Percentiles rank a stretch among this genome's conserved stretches.
Evolutionary conservation across 2,113 vertebrate species (phyloP).

Genomic region (Rissa tridactyla): DNA sequence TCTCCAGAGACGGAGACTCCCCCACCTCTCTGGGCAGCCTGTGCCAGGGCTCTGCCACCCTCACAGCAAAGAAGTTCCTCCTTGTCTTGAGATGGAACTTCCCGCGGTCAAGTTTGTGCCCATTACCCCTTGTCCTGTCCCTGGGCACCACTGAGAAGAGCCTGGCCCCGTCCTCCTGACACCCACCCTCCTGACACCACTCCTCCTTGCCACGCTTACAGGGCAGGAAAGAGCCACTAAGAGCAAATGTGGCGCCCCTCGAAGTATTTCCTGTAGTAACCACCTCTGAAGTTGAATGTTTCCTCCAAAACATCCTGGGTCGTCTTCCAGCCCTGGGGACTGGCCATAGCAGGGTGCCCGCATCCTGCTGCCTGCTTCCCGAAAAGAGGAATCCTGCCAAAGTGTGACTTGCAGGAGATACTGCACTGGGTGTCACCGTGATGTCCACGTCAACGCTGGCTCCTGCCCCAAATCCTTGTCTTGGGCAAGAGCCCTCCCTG

Average conservation of each 20-base stretch:
- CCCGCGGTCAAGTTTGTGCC: too few relatives aligned
- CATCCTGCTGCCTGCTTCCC: background rate
- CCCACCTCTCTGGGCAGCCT: too few relatives aligned
- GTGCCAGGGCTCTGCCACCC: too few relatives aligned
- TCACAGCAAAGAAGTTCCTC: too few relatives aligned
- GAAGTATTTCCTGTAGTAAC: background rate
- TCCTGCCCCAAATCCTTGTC: background rate
- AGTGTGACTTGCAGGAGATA: background rate
- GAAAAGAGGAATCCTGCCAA: background rate
- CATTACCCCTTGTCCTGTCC: too few relatives aligned
- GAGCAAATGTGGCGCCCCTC: background rate
- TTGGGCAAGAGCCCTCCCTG: background rate
- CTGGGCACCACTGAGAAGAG: too few relatives aligned
- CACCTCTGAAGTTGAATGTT: background rate
- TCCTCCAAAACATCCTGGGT: background rate
- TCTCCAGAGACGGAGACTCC: too few relatives aligned
- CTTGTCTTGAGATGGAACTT: too few relatives aligned
- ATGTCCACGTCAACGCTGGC: accelerated
- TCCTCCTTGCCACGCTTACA: background rate
- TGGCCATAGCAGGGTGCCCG: accelerated
- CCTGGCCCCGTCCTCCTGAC: too few relatives aligned
- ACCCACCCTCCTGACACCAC: background rate
- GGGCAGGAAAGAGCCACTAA: background rate
- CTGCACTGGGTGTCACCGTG: accelerated
- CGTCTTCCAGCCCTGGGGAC: background rate